Base-by-base conservation (phyloP, 2,888 invertebrate species). In the Spodoptera littoralis region DNA sequence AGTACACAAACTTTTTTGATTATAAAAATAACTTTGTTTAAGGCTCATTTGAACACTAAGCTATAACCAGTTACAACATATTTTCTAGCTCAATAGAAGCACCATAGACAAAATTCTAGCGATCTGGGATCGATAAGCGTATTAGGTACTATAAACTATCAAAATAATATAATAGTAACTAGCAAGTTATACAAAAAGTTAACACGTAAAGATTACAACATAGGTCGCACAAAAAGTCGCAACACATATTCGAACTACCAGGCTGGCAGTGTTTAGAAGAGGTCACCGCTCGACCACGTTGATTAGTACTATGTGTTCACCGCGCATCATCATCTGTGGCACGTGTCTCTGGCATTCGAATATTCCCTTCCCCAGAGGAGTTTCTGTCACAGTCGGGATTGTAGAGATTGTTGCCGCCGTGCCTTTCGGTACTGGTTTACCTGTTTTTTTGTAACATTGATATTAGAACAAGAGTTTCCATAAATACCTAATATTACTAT, bases 271-370 rank as follows among this genome's bases (percentile, higher is more conserved):
- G 12, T 27, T 22, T n/a, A 41, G 3, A 45, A 51, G 67, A 76
- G 73, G 36, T 88, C 83, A 90, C 52, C 87, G 84, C 59, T 88
- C 85, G 5, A 90, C 84, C 1, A 94, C 77, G 54, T 90, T 92
- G 60, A 97, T 91, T 55, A 96, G 84, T 41, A 96, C 97, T 46
- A 98, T 94, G 82, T 98, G 97, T 84, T 98, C 98, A 0, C 98
- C 98, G 49, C 97, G 95, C 59, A 98, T 90, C 88, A 98, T 82
- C 80, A 98, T 80, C 88, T 97, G 97, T 0, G 96, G 95, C 18
- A 97, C 89, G 77, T 96, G 95, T 46, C 97, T 95, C 44, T 95
- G 95, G 88, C 97, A 96, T 85, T 96, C 95, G 87, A 96, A 96
- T 54, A 95, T 87, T 67, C 96, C 96, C 50, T 96, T 95, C 53